phyloP scores from a whole-genome alignment of 2,888 invertebrate genomes.

The Agrypnus murinus region DNA sequence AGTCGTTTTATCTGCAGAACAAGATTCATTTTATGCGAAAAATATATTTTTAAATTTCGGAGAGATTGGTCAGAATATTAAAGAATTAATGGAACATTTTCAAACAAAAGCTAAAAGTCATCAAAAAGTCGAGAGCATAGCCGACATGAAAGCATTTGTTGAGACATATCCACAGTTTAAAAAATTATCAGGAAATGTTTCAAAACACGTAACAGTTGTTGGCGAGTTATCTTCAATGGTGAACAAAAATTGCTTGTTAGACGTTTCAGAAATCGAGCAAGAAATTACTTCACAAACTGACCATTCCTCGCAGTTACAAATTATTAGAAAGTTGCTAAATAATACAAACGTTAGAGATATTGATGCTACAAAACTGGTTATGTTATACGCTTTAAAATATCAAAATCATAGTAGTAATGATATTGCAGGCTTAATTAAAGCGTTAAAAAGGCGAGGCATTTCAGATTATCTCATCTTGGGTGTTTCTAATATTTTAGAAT shows the following conservation, averaged over 20 bases:
- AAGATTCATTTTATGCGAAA: conserved; percentile 97
- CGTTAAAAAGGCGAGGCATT: conserved; percentile 82
- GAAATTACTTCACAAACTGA: conserved; percentile 92
- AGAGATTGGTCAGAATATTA: conserved; percentile 98
- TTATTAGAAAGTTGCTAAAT: conserved; percentile 85
- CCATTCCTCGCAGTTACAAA: conserved; percentile 84
- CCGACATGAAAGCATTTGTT: conserved; percentile 99
- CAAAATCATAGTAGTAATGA: conserved; percentile 92
- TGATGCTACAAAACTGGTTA: conserved; percentile 91
- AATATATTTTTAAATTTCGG: conserved; percentile 98
- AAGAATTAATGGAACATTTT: conserved; percentile 97
- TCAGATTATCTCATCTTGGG: conserved; percentile 77
- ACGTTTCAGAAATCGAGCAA: conserved; percentile 95
- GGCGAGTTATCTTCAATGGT: conserved; percentile 94
- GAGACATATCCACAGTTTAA: conserved; percentile 99
- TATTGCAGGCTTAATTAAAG: conserved; percentile 82
- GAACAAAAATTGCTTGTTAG: conserved; percentile 84
- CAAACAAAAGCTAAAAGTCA: conserved; percentile 96
- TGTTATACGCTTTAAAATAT: conserved; percentile 95
- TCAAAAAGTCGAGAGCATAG: conserved; percentile 97
- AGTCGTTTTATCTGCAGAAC: conserved; percentile 94
- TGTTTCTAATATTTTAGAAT: conserved; percentile 83
- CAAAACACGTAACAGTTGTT: conserved; percentile 97
- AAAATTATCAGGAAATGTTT: conserved; percentile 96
- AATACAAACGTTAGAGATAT: conserved; percentile 81